Evolutionary conservation across 2,888 invertebrate genomes (phyloP).

Genomic region (Hydroisotoma schaefferi): DNA sequence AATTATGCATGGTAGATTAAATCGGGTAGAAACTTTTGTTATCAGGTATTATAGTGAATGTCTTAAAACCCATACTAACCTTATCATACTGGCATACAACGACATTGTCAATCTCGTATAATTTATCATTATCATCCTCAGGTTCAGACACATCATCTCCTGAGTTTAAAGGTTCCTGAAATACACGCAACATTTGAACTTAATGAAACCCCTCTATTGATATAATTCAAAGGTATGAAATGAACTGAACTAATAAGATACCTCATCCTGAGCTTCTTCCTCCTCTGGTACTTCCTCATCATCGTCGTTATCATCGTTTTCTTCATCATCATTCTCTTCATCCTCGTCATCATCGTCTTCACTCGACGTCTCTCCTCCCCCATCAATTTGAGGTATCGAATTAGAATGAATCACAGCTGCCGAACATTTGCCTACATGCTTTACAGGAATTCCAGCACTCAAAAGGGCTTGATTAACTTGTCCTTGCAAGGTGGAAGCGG

Average conservation of each 20-base stretch:
- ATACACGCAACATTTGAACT: slow-evolving; percentile 8
- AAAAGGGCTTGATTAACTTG: slow-evolving; percentile 78
- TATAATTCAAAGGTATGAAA: background rate
- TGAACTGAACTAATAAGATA: slow-evolving; percentile 31
- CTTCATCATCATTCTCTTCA: slow-evolving; percentile 66
- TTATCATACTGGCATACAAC: slow-evolving; percentile 99
- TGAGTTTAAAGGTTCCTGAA: slow-evolving; percentile 87
- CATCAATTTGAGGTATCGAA: slow-evolving; percentile 52
- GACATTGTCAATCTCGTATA: slow-evolving; percentile 98
- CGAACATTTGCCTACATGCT: background rate
- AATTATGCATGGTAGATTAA: background rate
- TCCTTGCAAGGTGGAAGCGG: slow-evolving; percentile 79
- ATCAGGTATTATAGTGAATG: background rate
- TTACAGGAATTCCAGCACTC: slow-evolving; percentile 50
- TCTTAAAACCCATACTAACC: slow-evolving; percentile 56
- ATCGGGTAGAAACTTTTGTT: no score
- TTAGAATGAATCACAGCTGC: slow-evolving; percentile 4
- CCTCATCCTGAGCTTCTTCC: slow-evolving; percentile 61
- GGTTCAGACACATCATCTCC: slow-evolving; percentile 94
- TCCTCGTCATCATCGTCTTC: slow-evolving; percentile 65
- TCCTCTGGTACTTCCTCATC: slow-evolving; percentile 57
- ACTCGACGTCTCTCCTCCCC: slow-evolving; percentile 54
- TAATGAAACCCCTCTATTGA: background rate
- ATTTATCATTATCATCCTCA: slow-evolving; percentile 73
- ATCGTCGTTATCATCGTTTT: slow-evolving; percentile 50